Percentiles rank a stretch among this genome's conserved stretches.
Evolutionary conservation across 2,888 invertebrate species (phyloP).

Genomic region (Amblyteles armatorius): DNA sequence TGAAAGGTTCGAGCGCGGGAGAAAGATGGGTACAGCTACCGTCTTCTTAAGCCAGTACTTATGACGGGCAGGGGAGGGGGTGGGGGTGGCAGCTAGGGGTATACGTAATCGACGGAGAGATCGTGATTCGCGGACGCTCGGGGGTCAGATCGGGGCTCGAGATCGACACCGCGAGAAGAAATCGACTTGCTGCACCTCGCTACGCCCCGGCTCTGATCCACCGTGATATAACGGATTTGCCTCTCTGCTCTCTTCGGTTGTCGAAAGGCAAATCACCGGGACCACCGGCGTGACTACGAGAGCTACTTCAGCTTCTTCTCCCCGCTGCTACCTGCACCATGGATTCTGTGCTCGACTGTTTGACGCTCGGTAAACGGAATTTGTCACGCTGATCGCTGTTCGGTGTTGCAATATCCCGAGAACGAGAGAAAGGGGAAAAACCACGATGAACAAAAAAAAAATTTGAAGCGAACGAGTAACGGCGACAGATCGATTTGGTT

Average conservation of each 20-base stretch:
- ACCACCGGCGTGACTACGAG: constrained; percentile 56
- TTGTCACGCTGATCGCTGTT: constrained; percentile 77
- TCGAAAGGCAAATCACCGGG: constrained; percentile 63
- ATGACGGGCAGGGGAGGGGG: background rate
- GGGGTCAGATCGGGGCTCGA: constrained; percentile 63
- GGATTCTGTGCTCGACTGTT: constrained; percentile 55
- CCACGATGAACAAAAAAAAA: background rate
- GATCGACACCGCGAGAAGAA: constrained; percentile 51
- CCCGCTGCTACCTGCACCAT: constrained; percentile 22
- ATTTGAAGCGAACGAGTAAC: too few species aligned
- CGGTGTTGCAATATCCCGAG: constrained; percentile 60
- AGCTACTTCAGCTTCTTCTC: constrained; percentile 26
- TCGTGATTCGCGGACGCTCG: constrained; percentile 57
- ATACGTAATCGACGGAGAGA: constrained; percentile 45
- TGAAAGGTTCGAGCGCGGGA: constrained; percentile 27
- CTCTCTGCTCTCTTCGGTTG: constrained; percentile 36
- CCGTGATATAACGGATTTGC: constrained; percentile 47
- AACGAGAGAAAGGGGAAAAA: constrained; percentile 4
- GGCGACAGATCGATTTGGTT: too few species aligned
- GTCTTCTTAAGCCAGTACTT: constrained; percentile 17
- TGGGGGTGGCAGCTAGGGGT: background rate
- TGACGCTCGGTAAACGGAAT: constrained; percentile 69
- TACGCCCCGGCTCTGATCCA: constrained; percentile 13
- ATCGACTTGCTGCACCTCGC: constrained; percentile 1
- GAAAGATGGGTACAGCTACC: background rate